Conservation (phyloP, 2,113 vertebrate genomes). For the Ramphastos sulfuratus region DNA sequence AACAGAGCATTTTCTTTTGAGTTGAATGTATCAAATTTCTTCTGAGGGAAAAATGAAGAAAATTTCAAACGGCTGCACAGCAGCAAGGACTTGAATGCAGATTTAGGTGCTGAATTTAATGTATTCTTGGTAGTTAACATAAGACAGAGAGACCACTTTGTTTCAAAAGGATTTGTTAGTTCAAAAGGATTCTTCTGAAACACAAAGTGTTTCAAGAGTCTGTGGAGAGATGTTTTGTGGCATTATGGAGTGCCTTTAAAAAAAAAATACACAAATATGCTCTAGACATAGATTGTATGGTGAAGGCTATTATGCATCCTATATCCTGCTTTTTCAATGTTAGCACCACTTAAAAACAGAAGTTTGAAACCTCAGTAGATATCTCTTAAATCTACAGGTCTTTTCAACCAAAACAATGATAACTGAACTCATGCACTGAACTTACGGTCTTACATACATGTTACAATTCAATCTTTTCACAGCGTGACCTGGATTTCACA, state of each 20-base stretch:
- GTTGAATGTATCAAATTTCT: background rate
- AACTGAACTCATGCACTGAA: background rate
- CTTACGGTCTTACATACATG: background rate
- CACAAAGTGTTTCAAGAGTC: background rate
- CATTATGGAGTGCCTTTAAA: background rate
- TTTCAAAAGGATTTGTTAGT: background rate
- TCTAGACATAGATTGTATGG: background rate
- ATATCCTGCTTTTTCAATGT: background rate
- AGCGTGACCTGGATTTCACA: conserved; percentile 98
- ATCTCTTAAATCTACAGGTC: background rate
- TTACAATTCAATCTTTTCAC: conserved; percentile 49
- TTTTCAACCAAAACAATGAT: background rate
- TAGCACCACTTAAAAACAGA: background rate
- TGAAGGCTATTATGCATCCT: background rate
- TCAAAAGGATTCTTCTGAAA: background rate
- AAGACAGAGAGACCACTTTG: background rate
- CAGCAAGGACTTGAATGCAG: background rate
- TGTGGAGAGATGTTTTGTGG: background rate
- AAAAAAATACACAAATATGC: background rate
- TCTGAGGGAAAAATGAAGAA: background rate
- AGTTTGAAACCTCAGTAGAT: background rate
- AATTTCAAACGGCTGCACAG: background rate
- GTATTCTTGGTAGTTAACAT: background rate
- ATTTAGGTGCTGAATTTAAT: background rate
- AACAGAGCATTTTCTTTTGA: background rate